These are phyloP conservation scores for Rana temporaria DNA, from an alignment of 2,113 vertebrate species.

Conservation along the genomic window DNA sequence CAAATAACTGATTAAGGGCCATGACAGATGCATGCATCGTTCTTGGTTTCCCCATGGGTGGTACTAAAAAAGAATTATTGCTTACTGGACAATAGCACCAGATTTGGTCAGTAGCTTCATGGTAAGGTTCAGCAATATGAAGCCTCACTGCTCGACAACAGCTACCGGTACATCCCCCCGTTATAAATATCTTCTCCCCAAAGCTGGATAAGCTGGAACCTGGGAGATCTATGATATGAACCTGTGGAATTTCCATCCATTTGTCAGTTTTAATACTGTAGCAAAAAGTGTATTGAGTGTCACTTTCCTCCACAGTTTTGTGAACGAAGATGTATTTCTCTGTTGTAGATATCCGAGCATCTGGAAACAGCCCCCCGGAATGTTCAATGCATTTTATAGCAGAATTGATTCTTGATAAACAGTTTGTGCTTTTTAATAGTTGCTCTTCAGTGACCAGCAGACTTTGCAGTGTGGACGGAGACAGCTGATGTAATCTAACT, in stretches of 20 bases:
- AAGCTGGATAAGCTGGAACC: slow-evolving; percentile 89
- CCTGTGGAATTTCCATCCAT: slow-evolving; percentile 85
- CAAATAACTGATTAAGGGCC: slow-evolving; percentile 85
- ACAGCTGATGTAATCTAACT: slow-evolving; percentile 88
- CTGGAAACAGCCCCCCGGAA: slow-evolving; percentile 82
- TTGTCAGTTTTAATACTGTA: slow-evolving; percentile 87
- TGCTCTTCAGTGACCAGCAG: slow-evolving; percentile 75
- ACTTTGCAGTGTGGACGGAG: slow-evolving; percentile 76
- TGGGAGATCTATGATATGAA: slow-evolving; percentile 82
- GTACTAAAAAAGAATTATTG: slow-evolving; percentile 79
- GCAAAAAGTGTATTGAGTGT: slow-evolving; percentile 86
- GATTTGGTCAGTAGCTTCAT: slow-evolving; percentile 89
- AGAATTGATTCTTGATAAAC: slow-evolving; percentile 73
- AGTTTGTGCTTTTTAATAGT: slow-evolving; percentile 73
- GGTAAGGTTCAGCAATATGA: slow-evolving; percentile 86
- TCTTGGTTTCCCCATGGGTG: slow-evolving; percentile 87
- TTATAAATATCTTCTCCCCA: slow-evolving; percentile 94
- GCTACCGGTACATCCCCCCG: slow-evolving; percentile 88
- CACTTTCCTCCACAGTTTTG: slow-evolving; percentile 90
- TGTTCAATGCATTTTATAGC: slow-evolving; percentile 76
- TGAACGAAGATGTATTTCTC: slow-evolving; percentile 95
- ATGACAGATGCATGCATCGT: slow-evolving; percentile 92
- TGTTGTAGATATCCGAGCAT: slow-evolving; percentile 89
- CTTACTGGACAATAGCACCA: slow-evolving; percentile 93
- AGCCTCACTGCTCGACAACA: slow-evolving; percentile 88